Evolutionary conservation across 1,140 invertebrate genomes (phyloP), one percentile per base, ranked within the genome.

Genomic region (Battus philenor): DNA sequence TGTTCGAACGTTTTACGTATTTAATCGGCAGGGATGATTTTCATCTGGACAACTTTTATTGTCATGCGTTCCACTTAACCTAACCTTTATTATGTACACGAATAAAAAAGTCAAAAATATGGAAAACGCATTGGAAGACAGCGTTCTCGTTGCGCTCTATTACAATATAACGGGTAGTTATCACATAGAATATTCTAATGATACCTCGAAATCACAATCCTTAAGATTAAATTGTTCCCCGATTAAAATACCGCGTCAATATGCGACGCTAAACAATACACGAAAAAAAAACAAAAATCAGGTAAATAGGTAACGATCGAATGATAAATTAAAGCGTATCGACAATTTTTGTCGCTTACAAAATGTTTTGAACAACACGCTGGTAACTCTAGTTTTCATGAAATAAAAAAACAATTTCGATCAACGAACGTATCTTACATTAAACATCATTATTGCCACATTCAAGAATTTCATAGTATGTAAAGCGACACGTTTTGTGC

Each of bases 161-260:
- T 63, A 74, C 53, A 64, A 64, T 66, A 68, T 44, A 64, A 80
- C 62, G 67, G 63, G 66, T 38, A 61, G 59, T 74, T 81, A 82
- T 82, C 78, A 82, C 78, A 79, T 76, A 84, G 67, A 63, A 65
- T 74, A 72, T 71, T 61, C 66, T 75, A 76, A 77, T 59, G 62
- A 77, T 77, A 76, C 55, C 55, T 53, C 66, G 60, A 78, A 76
- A 84, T 82, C 80, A 85, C 80, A 75, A 74, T 75, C 34, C 77
- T 79, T 84, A 82, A 62, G 49, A 71, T 68, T 76, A 75, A 71
- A 70, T 85, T 81, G 73, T 81, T 79, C 78, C 77, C 76, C 69
- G 78, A 75, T 79, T 67, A 66, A 45, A 68, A 74, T 62, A 68
- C 59, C 54, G 64, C 62, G 69, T 62, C 63, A 72, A 79, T 58